Evolutionary conservation across 2,888 invertebrate species (phyloP).

Genomic region (Zele albiditarsus): DNA sequence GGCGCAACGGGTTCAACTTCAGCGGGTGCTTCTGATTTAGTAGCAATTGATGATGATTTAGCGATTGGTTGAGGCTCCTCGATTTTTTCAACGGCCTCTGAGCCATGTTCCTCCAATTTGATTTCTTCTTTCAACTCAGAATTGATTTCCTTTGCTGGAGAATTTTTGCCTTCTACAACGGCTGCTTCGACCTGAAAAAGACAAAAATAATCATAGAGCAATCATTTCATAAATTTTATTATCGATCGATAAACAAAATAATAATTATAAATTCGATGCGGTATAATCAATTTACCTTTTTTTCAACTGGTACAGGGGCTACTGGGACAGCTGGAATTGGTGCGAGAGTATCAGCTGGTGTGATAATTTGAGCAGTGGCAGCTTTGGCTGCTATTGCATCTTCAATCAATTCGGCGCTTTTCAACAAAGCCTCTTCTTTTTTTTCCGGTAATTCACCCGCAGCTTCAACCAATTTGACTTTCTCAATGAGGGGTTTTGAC

Average conservation of each 20-base stretch:
- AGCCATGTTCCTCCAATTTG: constrained; percentile 52
- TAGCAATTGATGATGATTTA: constrained; percentile 47
- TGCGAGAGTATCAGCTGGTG: not conserved
- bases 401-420: constrained; percentile 48
- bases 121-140: constrained; percentile 56
- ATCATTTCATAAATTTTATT: not conserved
- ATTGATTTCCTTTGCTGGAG: constrained; percentile 29
- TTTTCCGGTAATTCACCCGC: constrained; percentile 43
- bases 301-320: constrained; percentile 24
- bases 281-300: constrained; percentile 37
- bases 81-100: constrained; percentile 54
- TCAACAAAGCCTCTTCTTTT: constrained; percentile 49
- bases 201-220: not conserved
- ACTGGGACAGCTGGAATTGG: constrained; percentile 35
- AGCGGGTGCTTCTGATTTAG: constrained; percentile 40
- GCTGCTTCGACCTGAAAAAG: constrained; percentile 38
- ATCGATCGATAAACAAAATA: not conserved
- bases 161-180: constrained; percentile 42
- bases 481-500: constrained; percentile 23
- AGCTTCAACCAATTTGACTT: constrained; percentile 25
- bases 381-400: constrained; percentile 30
- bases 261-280: not conserved
- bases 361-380: constrained; percentile 6
- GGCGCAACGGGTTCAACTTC: constrained; percentile 46
- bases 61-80: constrained; percentile 53